Conservation (phyloP, 1,140 invertebrate genomes). For the Sarcophaga bullata region DNA sequence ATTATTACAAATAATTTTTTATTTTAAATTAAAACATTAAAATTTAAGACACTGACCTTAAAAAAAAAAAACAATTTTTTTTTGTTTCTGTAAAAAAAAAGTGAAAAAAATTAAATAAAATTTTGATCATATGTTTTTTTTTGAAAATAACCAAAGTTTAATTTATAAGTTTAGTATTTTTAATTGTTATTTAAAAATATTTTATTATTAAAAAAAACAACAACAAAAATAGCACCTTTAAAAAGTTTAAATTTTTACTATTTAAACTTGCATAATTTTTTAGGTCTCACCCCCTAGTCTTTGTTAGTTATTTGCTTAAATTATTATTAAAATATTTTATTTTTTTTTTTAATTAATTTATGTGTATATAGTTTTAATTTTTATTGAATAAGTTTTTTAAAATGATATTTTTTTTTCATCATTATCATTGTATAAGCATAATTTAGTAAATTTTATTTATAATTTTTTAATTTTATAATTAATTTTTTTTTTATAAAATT, state of each 20-base stretch:
- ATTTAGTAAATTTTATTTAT: neutral
- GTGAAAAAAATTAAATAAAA: neutral
- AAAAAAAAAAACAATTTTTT: neutral
- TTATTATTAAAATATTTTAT: neutral
- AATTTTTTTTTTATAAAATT: neutral
- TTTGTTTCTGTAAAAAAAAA: conserved; percentile 6
- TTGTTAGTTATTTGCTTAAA: conserved; percentile 13
- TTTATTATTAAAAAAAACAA: neutral
- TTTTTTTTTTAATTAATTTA: neutral
- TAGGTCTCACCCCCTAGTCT: conserved; percentile 34
- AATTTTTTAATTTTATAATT: conserved; percentile 8
- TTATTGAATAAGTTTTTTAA: neutral
- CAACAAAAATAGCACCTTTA: neutral
- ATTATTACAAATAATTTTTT: neutral
- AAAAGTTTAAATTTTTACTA: neutral
- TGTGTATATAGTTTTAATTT: conserved; percentile 24
- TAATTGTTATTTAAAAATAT: conserved; percentile 15
- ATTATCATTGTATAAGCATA: neutral
- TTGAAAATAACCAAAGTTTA: conserved; percentile 35
- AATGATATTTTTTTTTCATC: conserved; percentile 3
- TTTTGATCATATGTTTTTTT: conserved; percentile 36
- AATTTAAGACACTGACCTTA: no score
- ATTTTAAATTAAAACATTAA: neutral
- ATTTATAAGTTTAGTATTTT: neutral
- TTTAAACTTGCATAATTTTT: neutral